These are phyloP conservation scores for Sericinus montela DNA, from an alignment of 2,888 invertebrate species.

Conservation along the genomic window DNA sequence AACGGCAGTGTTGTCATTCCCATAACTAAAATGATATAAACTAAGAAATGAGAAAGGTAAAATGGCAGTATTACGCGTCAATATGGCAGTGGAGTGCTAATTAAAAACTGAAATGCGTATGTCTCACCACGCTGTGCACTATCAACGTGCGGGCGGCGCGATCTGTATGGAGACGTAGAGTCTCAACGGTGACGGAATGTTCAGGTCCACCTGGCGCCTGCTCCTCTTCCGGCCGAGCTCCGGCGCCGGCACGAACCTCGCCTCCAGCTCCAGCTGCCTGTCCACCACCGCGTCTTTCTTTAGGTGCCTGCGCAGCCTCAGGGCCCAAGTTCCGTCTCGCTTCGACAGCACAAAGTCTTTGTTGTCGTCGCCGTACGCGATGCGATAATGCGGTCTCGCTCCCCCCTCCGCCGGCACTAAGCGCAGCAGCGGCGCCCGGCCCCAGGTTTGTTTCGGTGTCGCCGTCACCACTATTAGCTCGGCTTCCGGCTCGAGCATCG, in stretches of 20 bases:
- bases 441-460: constrained; percentile 57
- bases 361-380: constrained; percentile 55
- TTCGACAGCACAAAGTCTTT: constrained; percentile 54
- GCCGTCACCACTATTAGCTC: constrained; percentile 57
- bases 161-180: constrained; percentile 61
- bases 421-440: constrained; percentile 57
- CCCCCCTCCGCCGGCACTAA: constrained; percentile 55
- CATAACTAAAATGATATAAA: no score
- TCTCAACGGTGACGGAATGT: constrained; percentile 50
- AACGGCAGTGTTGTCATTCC: no score
- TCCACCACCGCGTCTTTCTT: constrained; percentile 37
- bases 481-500: constrained; percentile 55
- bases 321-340: constrained; percentile 61
- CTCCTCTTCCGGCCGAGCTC: constrained; percentile 26
- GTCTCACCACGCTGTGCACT: constrained; percentile 8
- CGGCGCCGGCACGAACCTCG: constrained; percentile 52
- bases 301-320: constrained; percentile 51
- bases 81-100: constrained; percentile 23
- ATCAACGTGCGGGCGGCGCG: constrained; percentile 39
- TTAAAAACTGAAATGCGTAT: background rate
- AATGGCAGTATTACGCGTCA: constrained; percentile 26
- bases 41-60: no score
- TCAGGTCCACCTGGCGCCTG: constrained; percentile 32
- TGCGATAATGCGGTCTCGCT: constrained; percentile 57
- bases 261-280: constrained; percentile 62